These are phyloP conservation scores for Melanocharis versteri DNA, from an alignment of 2,113 vertebrate species.

Conservation along the genomic window DNA sequence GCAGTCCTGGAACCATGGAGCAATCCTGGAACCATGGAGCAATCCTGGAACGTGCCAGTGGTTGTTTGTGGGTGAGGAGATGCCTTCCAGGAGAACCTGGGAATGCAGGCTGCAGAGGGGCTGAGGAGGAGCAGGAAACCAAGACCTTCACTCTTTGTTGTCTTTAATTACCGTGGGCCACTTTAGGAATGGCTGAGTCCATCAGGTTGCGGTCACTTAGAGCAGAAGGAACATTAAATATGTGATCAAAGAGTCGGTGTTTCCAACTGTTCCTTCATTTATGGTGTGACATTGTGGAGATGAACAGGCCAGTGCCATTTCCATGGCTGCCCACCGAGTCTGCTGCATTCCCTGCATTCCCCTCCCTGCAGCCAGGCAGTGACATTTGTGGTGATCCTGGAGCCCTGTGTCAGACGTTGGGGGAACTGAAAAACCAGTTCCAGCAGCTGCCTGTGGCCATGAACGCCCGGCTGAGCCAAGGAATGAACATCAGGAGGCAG, in stretches of 20 bases:
- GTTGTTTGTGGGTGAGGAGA: neutral
- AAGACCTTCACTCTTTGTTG: neutral
- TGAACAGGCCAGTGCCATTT: fast-evolving
- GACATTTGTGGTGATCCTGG: neutral
- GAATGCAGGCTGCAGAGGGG: neutral
- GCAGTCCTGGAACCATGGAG: neutral
- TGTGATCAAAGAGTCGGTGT: fast-evolving
- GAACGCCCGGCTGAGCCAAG: neutral
- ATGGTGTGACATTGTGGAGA: fast-evolving
- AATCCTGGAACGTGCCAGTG: neutral
- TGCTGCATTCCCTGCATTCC: fast-evolving
- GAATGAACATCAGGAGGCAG: neutral
- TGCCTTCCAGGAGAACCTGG: neutral
- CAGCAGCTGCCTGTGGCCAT: neutral
- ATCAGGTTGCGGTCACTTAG: neutral
- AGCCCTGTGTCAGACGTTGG: neutral
- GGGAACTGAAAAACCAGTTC: neutral
- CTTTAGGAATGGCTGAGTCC: neutral
- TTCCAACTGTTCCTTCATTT: neutral
- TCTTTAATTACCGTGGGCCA: neutral
- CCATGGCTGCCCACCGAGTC: fast-evolving
- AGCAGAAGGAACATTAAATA: neutral
- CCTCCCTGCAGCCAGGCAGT: neutral
- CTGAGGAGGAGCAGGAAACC: neutral
- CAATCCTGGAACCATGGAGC: neutral